Percentiles rank a stretch among this genome's conserved stretches.
phyloP scores from a whole-genome alignment of 92 coral and sea anemone species.

The Pocillopora meandrina region DNA sequence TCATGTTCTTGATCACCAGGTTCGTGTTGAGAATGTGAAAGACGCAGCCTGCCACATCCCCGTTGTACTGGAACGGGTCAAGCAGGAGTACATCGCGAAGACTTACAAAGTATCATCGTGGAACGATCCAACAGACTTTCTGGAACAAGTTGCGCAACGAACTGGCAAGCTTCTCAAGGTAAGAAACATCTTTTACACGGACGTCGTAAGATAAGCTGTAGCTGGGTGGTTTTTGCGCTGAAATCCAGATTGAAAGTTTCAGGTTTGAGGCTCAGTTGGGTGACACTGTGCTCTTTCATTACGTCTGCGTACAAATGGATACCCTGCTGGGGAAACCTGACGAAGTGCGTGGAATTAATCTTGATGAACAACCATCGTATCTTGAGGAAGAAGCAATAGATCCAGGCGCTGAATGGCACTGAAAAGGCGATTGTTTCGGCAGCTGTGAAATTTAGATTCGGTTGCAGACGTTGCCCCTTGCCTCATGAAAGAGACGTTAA shows the following conservation, averaged over 20 bases:
- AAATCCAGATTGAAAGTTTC: too few species aligned
- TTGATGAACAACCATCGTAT: not conserved
- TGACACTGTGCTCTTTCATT: too few species aligned
- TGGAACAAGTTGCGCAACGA: conserved; percentile 87
- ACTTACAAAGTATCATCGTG: conserved; percentile 86
- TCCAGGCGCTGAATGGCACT: too few species aligned
- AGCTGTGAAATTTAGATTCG: too few species aligned
- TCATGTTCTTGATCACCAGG: conserved; percentile 41
- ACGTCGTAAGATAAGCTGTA: not conserved
- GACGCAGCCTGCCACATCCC: conserved; percentile 94
- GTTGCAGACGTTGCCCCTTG: not conserved
- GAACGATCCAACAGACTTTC: conserved; percentile 79
- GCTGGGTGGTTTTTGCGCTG: not conserved
- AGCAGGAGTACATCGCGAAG: conserved; percentile 79
- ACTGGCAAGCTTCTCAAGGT: conserved; percentile 94
- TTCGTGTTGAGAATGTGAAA: conserved; percentile 95
- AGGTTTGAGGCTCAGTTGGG: too few species aligned
- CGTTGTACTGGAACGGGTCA: conserved; percentile 84
- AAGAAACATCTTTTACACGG: not conserved
- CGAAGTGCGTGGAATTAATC: not conserved
- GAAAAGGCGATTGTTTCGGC: too few species aligned
- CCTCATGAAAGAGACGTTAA: not conserved
- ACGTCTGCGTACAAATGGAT: too few species aligned
- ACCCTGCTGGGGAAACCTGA: not conserved
- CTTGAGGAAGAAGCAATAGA: too few species aligned